Evolutionary conservation across 2,888 invertebrate species (phyloP).

Genomic region (Pheosia tremula): DNA sequence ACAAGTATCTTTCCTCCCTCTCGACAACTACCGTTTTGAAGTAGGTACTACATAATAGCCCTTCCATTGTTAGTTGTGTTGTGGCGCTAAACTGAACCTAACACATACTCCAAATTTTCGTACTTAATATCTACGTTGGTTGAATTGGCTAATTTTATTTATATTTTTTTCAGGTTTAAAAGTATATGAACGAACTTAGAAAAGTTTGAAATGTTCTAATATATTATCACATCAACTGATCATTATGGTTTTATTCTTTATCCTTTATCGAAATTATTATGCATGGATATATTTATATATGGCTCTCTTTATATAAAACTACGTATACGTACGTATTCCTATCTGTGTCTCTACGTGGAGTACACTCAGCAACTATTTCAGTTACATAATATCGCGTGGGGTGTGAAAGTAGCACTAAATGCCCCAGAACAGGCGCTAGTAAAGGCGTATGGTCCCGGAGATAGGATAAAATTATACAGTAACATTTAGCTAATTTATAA

Average conservation of each 20-base stretch:
- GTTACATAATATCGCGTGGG: neutral
- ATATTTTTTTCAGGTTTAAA: too few species aligned
- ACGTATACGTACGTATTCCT: neutral
- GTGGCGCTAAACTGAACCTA: neutral
- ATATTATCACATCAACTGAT: too few species aligned
- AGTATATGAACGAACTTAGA: too few species aligned
- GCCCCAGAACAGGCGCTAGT: neutral
- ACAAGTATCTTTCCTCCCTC: constrained; percentile 24
- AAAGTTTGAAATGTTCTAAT: too few species aligned
- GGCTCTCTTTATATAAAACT: too few species aligned
- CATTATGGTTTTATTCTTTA: too few species aligned
- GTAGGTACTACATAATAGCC: constrained; percentile 8
- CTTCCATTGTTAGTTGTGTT: too few species aligned
- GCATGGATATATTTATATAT: too few species aligned
- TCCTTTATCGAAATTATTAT: too few species aligned
- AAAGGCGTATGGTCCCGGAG: neutral
- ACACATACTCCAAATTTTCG: too few species aligned
- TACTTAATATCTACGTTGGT: too few species aligned
- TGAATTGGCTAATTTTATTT: too few species aligned
- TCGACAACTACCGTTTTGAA: constrained; percentile 18
- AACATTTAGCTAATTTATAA: neutral
- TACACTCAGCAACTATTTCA: neutral
- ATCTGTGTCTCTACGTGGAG: neutral
- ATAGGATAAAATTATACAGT: neutral
- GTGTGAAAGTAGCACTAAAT: neutral